These are phyloP conservation scores for Raja brachyura DNA, from an alignment of 2,113 vertebrate genomes.

Conservation along the genomic window DNA sequence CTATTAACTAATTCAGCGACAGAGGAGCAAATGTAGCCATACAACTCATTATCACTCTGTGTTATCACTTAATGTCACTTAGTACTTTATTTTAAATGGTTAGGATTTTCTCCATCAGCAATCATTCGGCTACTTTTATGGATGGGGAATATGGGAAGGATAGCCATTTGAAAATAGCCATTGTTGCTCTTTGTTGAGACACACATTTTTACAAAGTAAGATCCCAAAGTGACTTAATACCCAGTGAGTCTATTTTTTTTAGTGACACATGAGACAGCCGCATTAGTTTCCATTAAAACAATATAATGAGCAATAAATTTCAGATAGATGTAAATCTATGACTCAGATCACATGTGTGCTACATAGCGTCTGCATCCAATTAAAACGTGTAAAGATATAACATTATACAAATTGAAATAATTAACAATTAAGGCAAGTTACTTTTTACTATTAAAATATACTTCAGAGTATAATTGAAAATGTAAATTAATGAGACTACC, in stretches of 20 bases:
- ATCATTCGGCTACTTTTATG: neutral
- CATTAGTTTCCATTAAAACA: neutral
- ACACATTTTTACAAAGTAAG: neutral
- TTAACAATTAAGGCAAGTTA: neutral
- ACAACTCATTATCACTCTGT: neutral
- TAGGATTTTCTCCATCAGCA: neutral
- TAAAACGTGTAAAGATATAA: neutral
- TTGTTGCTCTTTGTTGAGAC: neutral
- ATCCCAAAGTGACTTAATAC: neutral
- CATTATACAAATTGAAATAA: neutral
- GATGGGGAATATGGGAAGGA: neutral
- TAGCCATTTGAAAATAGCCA: no score
- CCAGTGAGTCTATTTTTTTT: neutral
- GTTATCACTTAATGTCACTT: no score
- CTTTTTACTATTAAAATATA: neutral
- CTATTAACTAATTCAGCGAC: neutral
- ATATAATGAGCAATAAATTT: neutral
- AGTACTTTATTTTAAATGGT: neutral
- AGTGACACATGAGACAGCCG: neutral
- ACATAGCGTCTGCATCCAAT: neutral
- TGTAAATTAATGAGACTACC: neutral
- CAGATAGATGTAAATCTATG: neutral
- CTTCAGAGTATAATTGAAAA: neutral
- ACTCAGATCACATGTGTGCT: neutral
- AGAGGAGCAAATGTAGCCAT: neutral